phyloP scores from a whole-genome alignment of 1,140 invertebrate species.

The Spodoptera frugiperda region DNA sequence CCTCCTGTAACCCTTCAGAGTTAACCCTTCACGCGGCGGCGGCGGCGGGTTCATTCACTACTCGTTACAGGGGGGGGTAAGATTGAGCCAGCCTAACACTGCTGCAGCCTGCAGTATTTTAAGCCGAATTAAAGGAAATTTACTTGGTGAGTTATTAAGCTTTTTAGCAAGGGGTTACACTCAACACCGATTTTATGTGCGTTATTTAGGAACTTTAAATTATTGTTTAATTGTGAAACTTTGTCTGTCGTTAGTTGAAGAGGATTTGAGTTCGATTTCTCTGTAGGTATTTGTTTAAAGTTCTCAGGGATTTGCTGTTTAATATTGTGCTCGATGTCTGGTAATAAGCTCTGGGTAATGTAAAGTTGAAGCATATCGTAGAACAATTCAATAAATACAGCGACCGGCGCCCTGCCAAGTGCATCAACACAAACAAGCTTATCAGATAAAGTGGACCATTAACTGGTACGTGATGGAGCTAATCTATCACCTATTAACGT shows the following conservation, averaged over 20 bases:
- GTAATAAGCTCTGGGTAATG: too few species aligned
- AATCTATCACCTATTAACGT: slow-evolving; percentile 30
- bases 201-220: slow-evolving; percentile 18
- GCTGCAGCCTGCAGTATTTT: slow-evolving; percentile 62
- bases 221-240: slow-evolving; percentile 7
- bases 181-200: slow-evolving; percentile 5
- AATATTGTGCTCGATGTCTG: too few species aligned
- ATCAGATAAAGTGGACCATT: not conserved
- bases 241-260: not conserved
- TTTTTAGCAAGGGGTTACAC: slow-evolving; percentile 14
- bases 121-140: slow-evolving; percentile 64
- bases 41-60: slow-evolving; percentile 52
- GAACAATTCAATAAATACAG: too few species aligned
- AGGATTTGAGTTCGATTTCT: not conserved
- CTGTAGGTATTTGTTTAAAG: too few species aligned
- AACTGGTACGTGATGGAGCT: not conserved
- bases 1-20: slow-evolving; percentile 52
- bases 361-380: not conserved
- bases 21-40: slow-evolving; percentile 44
- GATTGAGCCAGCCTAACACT: slow-evolving; percentile 59
- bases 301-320: too few species aligned
- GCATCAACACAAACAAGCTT: not conserved
- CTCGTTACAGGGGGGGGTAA: slow-evolving; percentile 70
- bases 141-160: slow-evolving; percentile 44
- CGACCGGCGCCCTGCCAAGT: not conserved